phyloP scores from a whole-genome alignment of 2,888 invertebrate species.

The Venustoraphidia nigricollis region DNA sequence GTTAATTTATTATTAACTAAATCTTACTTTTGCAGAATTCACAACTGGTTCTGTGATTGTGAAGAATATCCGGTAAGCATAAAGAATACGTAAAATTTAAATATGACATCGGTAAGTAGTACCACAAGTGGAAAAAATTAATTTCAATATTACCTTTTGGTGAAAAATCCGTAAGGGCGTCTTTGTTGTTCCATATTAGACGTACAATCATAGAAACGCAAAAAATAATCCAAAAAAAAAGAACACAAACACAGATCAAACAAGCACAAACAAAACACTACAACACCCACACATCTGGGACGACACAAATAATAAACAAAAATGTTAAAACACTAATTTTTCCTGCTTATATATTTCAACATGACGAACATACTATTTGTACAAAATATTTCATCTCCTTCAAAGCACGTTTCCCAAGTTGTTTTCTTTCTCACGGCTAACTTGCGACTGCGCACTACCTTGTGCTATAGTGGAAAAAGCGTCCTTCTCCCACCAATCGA shows the following conservation, averaged over 20 bases:
- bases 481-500: conserved; percentile 6
- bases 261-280: background rate
- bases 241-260: background rate
- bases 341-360: no score
- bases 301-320: background rate
- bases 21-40: no score
- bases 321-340: no score
- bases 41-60: no score
- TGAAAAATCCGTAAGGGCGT: conserved; percentile 66
- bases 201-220: background rate
- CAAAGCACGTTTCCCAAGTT: no score
- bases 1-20: no score
- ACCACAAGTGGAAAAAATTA: conserved; percentile 25
- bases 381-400: no score
- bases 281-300: background rate
- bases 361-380: no score
- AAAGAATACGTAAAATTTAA: no score
- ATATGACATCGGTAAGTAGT: no score
- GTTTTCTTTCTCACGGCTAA: no score
- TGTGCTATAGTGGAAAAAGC: conserved; percentile 1
- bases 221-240: background rate
- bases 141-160: conserved; percentile 58
- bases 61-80: no score
- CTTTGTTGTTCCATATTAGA: conserved; percentile 28
- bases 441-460: background rate